Percentiles rank a stretch among this genome's conserved stretches.
These are phyloP conservation scores for Entosphenus tridentatus DNA, from an alignment of 2,113 vertebrate species.

Conservation along the genomic window DNA sequence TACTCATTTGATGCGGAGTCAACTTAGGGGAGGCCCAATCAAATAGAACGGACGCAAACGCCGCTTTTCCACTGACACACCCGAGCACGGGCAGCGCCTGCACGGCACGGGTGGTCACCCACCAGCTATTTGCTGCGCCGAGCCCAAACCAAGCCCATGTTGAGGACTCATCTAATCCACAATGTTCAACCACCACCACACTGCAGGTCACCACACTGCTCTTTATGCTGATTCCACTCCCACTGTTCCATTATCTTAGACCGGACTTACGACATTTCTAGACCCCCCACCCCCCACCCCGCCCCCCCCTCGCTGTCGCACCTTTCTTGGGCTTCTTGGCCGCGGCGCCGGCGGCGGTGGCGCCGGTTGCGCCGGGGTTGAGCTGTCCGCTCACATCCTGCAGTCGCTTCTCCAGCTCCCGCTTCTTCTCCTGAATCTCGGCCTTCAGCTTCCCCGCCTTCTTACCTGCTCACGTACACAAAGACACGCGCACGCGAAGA, in stretches of 20 bases:
- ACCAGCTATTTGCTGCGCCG: no score
- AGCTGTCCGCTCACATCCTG: conserved; percentile 76
- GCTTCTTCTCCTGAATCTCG: conserved; percentile 63
- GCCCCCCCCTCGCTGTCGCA: conserved; percentile 15
- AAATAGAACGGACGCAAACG: no score
- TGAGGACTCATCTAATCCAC: no score
- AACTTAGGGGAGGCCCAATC: no score
- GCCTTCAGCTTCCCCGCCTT: conserved; percentile 53
- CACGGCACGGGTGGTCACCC: no score
- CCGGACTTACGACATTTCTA: neutral
- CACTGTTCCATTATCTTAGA: neutral
- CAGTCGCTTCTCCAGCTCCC: conserved; percentile 54
- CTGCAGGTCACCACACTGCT: no score
- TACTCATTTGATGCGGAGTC: no score
- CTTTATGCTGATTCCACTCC: neutral
- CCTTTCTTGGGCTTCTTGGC: conserved; percentile 71
- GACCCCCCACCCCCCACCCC: neutral
- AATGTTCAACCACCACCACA: no score
- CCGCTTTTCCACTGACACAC: no score
- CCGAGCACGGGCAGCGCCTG: no score
- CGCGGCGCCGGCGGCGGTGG: conserved; percentile 17
- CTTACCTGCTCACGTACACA: neutral
- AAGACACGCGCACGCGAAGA: no score
- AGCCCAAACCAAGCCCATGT: no score
- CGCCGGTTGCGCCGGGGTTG: conserved; percentile 17